Evolutionary conservation across 2,113 vertebrate genomes (phyloP).

Genomic region (Bujurquina vittata): DNA sequence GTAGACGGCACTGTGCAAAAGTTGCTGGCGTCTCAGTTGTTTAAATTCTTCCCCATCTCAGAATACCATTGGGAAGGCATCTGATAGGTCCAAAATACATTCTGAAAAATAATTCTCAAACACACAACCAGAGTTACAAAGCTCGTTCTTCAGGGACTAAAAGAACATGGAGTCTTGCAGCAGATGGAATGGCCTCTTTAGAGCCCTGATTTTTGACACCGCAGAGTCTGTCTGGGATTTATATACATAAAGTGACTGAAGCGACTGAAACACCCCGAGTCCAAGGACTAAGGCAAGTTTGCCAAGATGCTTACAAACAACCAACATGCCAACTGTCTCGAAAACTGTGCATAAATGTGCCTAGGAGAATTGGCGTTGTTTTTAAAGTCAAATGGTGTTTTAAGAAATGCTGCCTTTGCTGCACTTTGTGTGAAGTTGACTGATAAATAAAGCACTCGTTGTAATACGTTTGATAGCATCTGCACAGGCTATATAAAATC

Average conservation of each 20-base stretch:
- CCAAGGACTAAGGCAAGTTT: not conserved
- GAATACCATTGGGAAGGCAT: not conserved
- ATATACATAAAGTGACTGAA: not conserved
- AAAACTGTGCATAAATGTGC: not conserved
- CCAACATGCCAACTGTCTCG: not conserved
- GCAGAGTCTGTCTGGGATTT: not conserved
- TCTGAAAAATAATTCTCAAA: not conserved
- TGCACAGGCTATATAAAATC: not conserved
- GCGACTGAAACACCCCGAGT: not conserved
- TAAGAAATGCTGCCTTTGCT: not conserved
- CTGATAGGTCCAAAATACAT: not conserved
- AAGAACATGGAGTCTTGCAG: not conserved
- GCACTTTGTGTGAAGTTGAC: not conserved
- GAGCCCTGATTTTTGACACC: not conserved
- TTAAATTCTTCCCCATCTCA: not conserved
- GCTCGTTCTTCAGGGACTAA: not conserved
- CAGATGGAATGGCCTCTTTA: not conserved
- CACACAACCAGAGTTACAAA: not conserved
- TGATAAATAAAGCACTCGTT: not conserved
- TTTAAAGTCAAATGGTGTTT: not conserved
- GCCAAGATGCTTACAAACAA: not conserved
- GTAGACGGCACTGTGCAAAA: not conserved
- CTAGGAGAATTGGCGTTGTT: not conserved
- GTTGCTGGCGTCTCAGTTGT: not conserved
- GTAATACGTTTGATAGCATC: not conserved